A percentile compares a stretch with the other conserved stretches of the same genome.
Evolutionary conservation across 2,888 invertebrate genomes (phyloP).

Genomic region (Limnephilus auricula): DNA sequence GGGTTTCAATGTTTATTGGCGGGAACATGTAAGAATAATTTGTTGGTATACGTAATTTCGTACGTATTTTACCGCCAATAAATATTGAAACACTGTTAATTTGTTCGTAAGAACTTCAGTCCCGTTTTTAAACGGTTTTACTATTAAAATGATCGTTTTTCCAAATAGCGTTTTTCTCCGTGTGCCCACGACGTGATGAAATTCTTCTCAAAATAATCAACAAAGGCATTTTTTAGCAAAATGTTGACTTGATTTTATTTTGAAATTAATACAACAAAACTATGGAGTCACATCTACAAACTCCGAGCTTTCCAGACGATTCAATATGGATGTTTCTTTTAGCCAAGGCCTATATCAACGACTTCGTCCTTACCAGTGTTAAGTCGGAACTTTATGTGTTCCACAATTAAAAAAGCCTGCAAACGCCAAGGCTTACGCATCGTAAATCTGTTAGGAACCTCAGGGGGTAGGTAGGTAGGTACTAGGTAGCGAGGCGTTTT

Average conservation of each 20-base stretch:
- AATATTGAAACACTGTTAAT: too few relatives aligned
- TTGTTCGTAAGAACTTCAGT: too few relatives aligned
- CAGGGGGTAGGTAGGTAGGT: slow-evolving; percentile 51
- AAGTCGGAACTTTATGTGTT: not conserved
- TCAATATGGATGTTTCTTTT: not conserved
- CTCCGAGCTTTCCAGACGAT: not conserved
- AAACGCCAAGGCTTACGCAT: slow-evolving; percentile 52
- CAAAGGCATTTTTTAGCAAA: not conserved
- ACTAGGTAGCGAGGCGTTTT: slow-evolving; percentile 27
- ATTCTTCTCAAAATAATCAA: too few relatives aligned
- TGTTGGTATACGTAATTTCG: too few relatives aligned
- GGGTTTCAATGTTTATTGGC: too few relatives aligned
- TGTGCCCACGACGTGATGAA: too few relatives aligned
- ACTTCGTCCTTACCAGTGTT: not conserved
- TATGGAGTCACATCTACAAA: not conserved
- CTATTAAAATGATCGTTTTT: too few relatives aligned
- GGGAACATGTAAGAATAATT: too few relatives aligned
- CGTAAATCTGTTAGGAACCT: slow-evolving; percentile 57
- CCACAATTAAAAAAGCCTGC: slow-evolving; percentile 59
- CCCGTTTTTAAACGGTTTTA: too few relatives aligned
- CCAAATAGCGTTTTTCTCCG: too few relatives aligned
- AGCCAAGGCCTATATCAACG: not conserved
- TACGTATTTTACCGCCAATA: too few relatives aligned
- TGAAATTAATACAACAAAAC: not conserved
- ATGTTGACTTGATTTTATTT: too few relatives aligned